Evolutionary conservation across 2,888 invertebrate species (phyloP).

Genomic region (Clepsis dumicolana): DNA sequence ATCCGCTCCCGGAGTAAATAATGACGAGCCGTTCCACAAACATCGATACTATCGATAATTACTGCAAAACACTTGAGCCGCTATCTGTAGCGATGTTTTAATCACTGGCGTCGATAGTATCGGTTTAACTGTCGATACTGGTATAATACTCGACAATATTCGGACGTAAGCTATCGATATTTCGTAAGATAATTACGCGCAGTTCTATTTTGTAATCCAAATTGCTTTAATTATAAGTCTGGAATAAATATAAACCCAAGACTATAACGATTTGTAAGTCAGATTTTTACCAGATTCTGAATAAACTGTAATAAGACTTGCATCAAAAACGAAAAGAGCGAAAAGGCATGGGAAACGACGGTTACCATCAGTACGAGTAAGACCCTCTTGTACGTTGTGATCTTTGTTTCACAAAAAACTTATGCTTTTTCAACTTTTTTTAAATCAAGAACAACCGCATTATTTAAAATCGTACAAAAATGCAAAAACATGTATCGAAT

Average conservation of each 20-base stretch:
- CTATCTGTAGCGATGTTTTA: constrained; percentile 30
- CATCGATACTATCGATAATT: constrained; percentile 29
- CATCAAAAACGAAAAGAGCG: too few relatives aligned
- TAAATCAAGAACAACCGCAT: too few relatives aligned
- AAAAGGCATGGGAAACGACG: too few relatives aligned
- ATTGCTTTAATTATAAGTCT: background rate
- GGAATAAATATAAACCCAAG: background rate
- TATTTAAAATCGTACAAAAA: too few relatives aligned
- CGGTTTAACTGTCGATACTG: constrained; percentile 14
- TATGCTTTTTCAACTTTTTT: too few relatives aligned
- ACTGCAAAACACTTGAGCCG: constrained; percentile 29
- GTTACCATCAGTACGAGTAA: too few relatives aligned
- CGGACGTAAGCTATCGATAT: constrained; percentile 10
- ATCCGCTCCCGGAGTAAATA: constrained; percentile 16
- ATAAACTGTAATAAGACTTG: too few relatives aligned
- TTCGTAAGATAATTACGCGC: background rate
- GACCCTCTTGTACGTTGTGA: too few relatives aligned
- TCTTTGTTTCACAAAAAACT: too few relatives aligned
- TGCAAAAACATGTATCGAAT: too few relatives aligned
- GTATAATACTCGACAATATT: constrained; percentile 8
- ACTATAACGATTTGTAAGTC: background rate
- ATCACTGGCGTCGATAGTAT: constrained; percentile 14
- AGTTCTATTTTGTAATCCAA: background rate
- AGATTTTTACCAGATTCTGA: background rate
- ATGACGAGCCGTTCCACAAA: constrained; percentile 11